These are phyloP conservation scores for Emys orbicularis DNA, from an alignment of 2,797 vertebrate species.

Conservation along the genomic window DNA sequence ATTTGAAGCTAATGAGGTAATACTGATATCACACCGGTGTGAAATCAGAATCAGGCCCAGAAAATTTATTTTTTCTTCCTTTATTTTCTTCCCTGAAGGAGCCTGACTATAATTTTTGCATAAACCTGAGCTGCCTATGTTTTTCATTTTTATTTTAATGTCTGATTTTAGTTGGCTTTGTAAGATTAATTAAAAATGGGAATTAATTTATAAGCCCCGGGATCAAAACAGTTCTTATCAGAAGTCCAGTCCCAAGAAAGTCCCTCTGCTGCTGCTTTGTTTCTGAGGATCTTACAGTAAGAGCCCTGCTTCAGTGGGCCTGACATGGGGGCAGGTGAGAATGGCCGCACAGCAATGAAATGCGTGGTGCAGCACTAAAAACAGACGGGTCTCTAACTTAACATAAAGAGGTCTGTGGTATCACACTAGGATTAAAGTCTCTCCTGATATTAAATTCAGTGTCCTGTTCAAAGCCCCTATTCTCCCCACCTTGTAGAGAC, in stretches of 20 bases:
- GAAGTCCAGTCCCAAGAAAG: not conserved
- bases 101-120: not conserved
- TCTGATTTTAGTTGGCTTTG: not conserved
- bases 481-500: not conserved
- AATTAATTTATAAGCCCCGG: not conserved
- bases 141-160: not conserved
- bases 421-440: not conserved
- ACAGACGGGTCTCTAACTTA: not conserved
- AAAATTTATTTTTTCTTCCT: not conserved
- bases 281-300: not conserved
- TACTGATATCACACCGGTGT: not conserved
- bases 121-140: not conserved
- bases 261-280: constrained; percentile 18
- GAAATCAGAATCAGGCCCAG: constrained; percentile 23
- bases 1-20: not conserved
- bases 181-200: not conserved
- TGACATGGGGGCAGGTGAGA: not conserved
- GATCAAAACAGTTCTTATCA: not conserved
- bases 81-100: constrained; percentile 34
- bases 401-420: not conserved
- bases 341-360: not conserved
- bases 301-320: not conserved
- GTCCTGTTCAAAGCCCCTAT: constrained; percentile 26
- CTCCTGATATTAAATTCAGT: not conserved
- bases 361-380: not conserved